phyloP scores from a whole-genome alignment of 1,140 invertebrate species.

The Dinoponera quadriceps region DNA sequence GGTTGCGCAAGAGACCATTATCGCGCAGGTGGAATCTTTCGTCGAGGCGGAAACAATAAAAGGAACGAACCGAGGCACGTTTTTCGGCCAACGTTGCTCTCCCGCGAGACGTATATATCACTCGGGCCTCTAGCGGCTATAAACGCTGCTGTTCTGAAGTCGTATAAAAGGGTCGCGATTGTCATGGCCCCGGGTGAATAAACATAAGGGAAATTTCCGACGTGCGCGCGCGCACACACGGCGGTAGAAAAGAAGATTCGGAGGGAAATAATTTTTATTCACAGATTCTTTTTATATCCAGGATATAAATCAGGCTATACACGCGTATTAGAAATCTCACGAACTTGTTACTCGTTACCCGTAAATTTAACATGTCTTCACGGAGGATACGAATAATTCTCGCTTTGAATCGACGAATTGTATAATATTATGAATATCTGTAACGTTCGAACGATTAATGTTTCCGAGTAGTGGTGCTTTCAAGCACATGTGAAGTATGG shows the following conservation, averaged over 20 bases:
- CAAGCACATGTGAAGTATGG: too few species aligned
- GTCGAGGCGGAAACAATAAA: slow-evolving; percentile 23
- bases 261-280: slow-evolving; percentile 16
- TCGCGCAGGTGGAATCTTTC: background rate
- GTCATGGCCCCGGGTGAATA: background rate
- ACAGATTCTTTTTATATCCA: background rate
- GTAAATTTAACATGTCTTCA: too few species aligned
- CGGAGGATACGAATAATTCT: too few species aligned
- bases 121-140: background rate
- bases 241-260: background rate
- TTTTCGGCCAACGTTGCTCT: background rate
- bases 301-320: background rate
- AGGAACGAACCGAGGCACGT: slow-evolving; percentile 1
- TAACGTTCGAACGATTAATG: too few species aligned
- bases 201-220: slow-evolving; percentile 3
- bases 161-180: slow-evolving; percentile 6
- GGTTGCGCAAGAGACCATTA: background rate
- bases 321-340: too few species aligned
- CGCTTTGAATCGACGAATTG: too few species aligned
- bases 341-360: too few species aligned
- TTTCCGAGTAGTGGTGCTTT: too few species aligned
- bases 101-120: background rate
- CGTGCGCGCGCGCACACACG: too few species aligned
- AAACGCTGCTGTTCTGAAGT: slow-evolving; percentile 16
- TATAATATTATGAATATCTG: too few species aligned